Evolutionary conservation across 2,888 invertebrate species (phyloP).

Genomic region (Callimorpha dominula): DNA sequence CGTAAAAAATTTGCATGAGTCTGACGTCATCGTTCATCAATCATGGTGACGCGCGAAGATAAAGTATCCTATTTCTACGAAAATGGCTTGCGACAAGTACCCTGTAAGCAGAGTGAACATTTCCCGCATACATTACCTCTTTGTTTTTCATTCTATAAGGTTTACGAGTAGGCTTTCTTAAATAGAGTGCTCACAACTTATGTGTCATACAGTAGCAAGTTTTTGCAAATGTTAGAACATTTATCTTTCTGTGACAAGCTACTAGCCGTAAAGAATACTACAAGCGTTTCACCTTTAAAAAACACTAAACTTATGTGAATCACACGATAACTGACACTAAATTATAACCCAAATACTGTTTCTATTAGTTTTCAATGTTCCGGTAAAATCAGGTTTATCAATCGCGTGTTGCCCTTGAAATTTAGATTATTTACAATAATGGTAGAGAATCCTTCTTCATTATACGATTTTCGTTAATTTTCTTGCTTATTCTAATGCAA

Average conservation of each 20-base stretch:
- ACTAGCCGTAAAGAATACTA: not conserved
- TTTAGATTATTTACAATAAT: too few species aligned
- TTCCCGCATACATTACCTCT: conserved; percentile 31
- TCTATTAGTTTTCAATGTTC: too few species aligned
- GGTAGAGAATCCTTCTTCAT: too few species aligned
- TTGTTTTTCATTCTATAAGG: conserved; percentile 17
- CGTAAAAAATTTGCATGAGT: conserved; percentile 42
- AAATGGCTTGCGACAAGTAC: conserved; percentile 45
- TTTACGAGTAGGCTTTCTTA: not conserved
- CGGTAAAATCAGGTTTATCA: too few species aligned
- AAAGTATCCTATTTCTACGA: conserved; percentile 52
- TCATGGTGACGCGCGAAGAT: conserved; percentile 43
- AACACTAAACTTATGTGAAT: not conserved
- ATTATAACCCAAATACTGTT: too few species aligned
- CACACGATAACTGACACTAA: too few species aligned
- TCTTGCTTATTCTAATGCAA: too few species aligned
- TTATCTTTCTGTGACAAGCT: not conserved
- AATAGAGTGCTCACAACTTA: conserved; percentile 1
- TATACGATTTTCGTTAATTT: too few species aligned
- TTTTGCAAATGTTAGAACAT: not conserved
- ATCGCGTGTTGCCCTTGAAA: too few species aligned
- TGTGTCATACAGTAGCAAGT: not conserved
- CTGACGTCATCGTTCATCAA: conserved; percentile 52
- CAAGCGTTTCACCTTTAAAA: too few species aligned
- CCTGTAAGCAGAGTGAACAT: conserved; percentile 30